A percentile compares a stretch with the other conserved stretches of the same genome.
Evolutionary conservation across 2,888 invertebrate genomes (phyloP).

Genomic region (Abscondita cerata): DNA sequence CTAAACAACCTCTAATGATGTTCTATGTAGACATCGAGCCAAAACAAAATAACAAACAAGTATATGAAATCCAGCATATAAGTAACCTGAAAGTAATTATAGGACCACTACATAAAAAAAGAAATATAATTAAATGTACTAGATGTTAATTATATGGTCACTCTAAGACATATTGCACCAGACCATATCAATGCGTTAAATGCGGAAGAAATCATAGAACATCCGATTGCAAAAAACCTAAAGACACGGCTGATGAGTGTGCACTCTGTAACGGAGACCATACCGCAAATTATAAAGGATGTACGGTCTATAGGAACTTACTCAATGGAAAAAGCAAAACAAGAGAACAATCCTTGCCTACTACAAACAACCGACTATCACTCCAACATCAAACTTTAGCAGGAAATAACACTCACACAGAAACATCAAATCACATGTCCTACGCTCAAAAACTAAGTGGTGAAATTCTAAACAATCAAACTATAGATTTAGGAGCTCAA

Average conservation of each 20-base stretch:
- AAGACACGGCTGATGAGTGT: constrained; percentile 9
- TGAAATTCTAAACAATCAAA: too few species aligned
- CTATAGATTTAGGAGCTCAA: too few species aligned
- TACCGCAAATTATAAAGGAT: constrained; percentile 11
- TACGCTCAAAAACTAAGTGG: too few species aligned
- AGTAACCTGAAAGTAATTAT: constrained; percentile 9
- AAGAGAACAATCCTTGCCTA: too few species aligned
- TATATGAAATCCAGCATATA: constrained; percentile 10
- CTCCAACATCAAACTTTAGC: too few species aligned
- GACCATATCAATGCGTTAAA: constrained; percentile 9
- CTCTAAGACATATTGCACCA: constrained; percentile 15
- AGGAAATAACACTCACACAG: too few species aligned
- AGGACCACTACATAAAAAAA: constrained; percentile 14
- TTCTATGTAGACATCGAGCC: constrained; percentile 18
- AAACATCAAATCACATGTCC: too few species aligned
- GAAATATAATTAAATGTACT: constrained; percentile 11
- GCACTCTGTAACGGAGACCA: constrained; percentile 9
- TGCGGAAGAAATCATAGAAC: constrained; percentile 12
- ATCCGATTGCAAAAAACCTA: too few species aligned
- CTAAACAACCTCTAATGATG: constrained; percentile 10
- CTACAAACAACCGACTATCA: too few species aligned
- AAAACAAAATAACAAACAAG: constrained; percentile 15
- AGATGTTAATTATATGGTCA: constrained; percentile 17
- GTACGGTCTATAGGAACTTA: constrained; percentile 9
- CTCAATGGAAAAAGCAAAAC: constrained; percentile 4